These are phyloP conservation scores for Dynastes tityus DNA, from an alignment of 2,888 invertebrate species.

Conservation along the genomic window DNA sequence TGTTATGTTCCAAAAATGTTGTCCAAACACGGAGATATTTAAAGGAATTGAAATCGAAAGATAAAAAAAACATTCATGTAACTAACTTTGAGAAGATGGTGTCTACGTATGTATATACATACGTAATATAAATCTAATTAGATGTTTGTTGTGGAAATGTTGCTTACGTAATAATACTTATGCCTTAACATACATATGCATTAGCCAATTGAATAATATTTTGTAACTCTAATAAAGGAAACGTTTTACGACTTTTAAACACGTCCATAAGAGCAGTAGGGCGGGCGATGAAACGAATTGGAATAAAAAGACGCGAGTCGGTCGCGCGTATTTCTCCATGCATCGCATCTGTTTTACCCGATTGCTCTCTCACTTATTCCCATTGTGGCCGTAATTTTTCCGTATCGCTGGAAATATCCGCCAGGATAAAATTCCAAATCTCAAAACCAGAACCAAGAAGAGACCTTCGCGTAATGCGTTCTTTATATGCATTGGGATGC, in stretches of 20 bases:
- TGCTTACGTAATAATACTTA: too few species aligned
- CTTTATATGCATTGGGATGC: conserved; percentile 65
- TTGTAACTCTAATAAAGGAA: not conserved
- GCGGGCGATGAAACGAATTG: not conserved
- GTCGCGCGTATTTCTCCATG: conserved; percentile 8
- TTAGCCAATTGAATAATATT: not conserved
- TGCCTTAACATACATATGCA: too few species aligned
- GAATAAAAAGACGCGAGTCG: conserved; percentile 22
- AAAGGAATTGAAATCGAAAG: too few species aligned
- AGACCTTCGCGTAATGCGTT: conserved; percentile 61
- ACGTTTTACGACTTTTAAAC: conserved; percentile 5
- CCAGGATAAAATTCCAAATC: conserved; percentile 42
- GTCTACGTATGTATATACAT: too few species aligned
- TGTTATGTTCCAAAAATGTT: too few species aligned
- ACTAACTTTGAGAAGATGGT: too few species aligned
- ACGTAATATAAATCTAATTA: too few species aligned
- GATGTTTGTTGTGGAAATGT: too few species aligned
- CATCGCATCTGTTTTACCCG: conserved; percentile 23
- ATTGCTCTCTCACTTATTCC: conserved; percentile 54
- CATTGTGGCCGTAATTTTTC: conserved; percentile 62
- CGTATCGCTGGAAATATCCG: conserved; percentile 52
- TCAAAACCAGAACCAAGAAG: conserved; percentile 23
- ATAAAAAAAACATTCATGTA: too few species aligned
- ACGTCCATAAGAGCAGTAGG: conserved; percentile 12
- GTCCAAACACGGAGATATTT: too few species aligned